These are phyloP conservation scores for Neosalanx taihuensis DNA, from an alignment of 2,797 vertebrate species.

Conservation along the genomic window DNA sequence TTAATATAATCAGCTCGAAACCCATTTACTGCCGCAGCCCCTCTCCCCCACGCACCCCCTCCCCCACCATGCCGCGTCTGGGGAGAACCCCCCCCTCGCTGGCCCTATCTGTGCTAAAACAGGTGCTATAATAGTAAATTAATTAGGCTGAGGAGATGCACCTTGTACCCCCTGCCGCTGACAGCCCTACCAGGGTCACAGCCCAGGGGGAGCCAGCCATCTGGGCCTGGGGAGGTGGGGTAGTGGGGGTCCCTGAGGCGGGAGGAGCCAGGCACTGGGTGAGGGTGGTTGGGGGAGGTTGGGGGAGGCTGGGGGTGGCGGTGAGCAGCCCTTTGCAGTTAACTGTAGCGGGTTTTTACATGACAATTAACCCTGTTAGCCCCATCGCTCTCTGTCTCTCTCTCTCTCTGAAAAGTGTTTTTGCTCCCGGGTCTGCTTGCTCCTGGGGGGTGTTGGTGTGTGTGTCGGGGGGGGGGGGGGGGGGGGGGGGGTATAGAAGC, in stretches of 20 bases:
- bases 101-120: slow-evolving; percentile 96
- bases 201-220: slow-evolving; percentile 87
- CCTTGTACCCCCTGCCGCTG: slow-evolving; percentile 91
- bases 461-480: background rate
- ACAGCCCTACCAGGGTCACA: slow-evolving; percentile 87
- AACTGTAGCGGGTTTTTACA: slow-evolving; percentile 88
- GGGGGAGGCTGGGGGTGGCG: slow-evolving; percentile 36
- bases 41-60: slow-evolving; percentile 21
- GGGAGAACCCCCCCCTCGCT: slow-evolving; percentile 79
- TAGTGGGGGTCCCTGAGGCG: slow-evolving; percentile 79
- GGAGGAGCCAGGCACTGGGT: slow-evolving; percentile 38
- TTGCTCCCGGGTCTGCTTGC: slow-evolving; percentile 32
- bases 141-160: slow-evolving; percentile 98
- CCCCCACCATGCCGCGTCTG: slow-evolving; percentile 66
- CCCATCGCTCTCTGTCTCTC: slow-evolving; percentile 52
- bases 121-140: slow-evolving; percentile 99
- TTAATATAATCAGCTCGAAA: slow-evolving; percentile 99
- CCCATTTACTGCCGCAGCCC: slow-evolving; percentile 83
- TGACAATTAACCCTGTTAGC: slow-evolving; percentile 99
- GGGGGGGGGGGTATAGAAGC: slow-evolving; percentile 29
- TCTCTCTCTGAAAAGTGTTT: slow-evolving; percentile 12
- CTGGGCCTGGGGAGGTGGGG: slow-evolving; percentile 72
- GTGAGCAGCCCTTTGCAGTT: slow-evolving; percentile 69
- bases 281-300: background rate
- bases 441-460: slow-evolving; percentile 15